Conservation (phyloP, 2,113 vertebrate genomes). For the Paedocypris sp. region DNA sequence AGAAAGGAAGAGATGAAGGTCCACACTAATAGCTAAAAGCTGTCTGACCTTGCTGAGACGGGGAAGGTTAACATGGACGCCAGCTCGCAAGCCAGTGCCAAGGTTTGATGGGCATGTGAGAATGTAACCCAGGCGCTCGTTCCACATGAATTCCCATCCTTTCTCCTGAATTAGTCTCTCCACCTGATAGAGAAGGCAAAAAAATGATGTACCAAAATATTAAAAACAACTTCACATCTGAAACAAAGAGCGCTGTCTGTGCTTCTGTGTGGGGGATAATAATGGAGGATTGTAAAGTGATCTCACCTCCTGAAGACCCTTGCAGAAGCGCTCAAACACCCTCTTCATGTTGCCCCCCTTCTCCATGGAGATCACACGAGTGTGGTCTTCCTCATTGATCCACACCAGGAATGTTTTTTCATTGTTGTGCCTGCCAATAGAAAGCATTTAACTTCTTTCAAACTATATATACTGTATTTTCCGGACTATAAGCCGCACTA, state of each 20-base stretch:
- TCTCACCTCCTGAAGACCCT: slow-evolving; percentile 76
- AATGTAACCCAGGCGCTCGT: slow-evolving; percentile 58
- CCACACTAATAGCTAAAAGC: no score
- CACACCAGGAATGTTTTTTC: slow-evolving; percentile 63
- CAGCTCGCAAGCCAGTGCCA: slow-evolving; percentile 61
- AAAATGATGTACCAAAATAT: background rate
- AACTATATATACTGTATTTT: background rate
- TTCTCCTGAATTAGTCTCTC: slow-evolving; percentile 60
- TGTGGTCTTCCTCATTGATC: slow-evolving; percentile 67
- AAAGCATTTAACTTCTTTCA: background rate
- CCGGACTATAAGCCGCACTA: no score
- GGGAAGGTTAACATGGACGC: slow-evolving; percentile 62
- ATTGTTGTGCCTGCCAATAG: slow-evolving; percentile 59
- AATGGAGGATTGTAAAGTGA: slow-evolving; percentile 29
- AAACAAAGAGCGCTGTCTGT: no score
- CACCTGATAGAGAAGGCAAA: slow-evolving; percentile 41
- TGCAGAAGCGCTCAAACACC: slow-evolving; percentile 91
- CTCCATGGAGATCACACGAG: slow-evolving; percentile 68
- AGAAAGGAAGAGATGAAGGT: no score
- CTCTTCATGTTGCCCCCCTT: slow-evolving; percentile 91
- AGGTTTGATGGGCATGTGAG: slow-evolving; percentile 65
- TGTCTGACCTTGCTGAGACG: slow-evolving; percentile 64
- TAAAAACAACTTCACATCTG: no score
- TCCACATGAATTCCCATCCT: slow-evolving; percentile 71
- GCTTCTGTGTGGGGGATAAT: slow-evolving; percentile 32